Evolutionary conservation across 2,113 vertebrate genomes (phyloP), one percentile per base, ranked within the genome.

Genomic region (Murina feae): DNA sequence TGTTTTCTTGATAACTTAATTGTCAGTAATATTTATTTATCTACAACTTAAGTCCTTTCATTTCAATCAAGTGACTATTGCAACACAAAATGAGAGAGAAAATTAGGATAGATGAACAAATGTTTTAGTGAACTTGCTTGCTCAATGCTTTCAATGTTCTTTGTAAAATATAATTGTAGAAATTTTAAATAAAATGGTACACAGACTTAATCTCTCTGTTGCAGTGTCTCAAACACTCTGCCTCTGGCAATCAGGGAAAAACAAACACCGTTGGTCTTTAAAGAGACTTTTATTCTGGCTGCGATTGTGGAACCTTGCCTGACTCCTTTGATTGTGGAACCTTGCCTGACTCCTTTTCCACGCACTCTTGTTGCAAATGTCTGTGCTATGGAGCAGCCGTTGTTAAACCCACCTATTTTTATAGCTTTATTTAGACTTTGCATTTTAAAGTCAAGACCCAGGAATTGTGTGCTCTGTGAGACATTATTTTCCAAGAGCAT

Each of bases 161-260:
- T 82, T 94, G n/a, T 74, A 89, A 92, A 88, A 78, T 81, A 44
- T 42, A 81, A 86, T 68, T 37, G 25, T 51, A 92, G 17, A 92
- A 60, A 88, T 47, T 76, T 84, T 32, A 80, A 85, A 68, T 80
- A 60, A 23, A 76, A 32, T 37, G 71, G 49, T 87, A 86, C 86
- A n/a, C 9, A 51, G 14, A 9, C 65, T 9, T 80, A 39, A 96
- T 87, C 71, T 51, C 14, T 93, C 30, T 28, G 0, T 69, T 71
- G 18, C 35, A 82, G 16, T 82, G 18, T 75, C 60, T 51, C 25
- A 83, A 42, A 80, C 88, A 47, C 7, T 76, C 6, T 87, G 44
- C 49, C 37, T 87, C 21, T 66, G 23, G 20, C 47, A 83, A 87
- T 42, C n/a, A 44, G 42, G 12, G 37, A 8, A 42, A 90, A 55